phyloP scores from a whole-genome alignment of 2,797 vertebrate species.

The Scolopax bukidnonensis region DNA sequence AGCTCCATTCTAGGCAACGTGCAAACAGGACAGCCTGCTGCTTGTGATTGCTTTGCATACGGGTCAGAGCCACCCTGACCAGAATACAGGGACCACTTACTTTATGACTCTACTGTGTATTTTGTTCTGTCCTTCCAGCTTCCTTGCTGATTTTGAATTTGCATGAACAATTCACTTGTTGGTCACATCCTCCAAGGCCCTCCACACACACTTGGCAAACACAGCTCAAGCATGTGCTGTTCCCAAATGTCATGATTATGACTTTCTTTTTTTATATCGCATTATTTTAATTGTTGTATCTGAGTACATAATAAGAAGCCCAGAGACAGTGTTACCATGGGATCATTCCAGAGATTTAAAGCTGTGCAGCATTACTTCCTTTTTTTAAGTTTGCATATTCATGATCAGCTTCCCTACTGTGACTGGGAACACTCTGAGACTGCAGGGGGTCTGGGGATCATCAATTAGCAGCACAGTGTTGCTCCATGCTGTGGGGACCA shows the following conservation, averaged over 20 bases:
- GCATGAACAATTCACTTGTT: background rate
- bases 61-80: background rate
- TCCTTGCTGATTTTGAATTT: background rate
- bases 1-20: background rate
- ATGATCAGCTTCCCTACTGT: background rate
- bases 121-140: background rate
- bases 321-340: conserved; percentile 50
- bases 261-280: conserved; percentile 34
- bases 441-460: background rate
- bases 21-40: background rate
- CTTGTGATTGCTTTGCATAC: background rate
- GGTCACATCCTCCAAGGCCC: background rate
- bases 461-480: background rate
- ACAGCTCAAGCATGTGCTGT: conserved; percentile 5
- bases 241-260: conserved; percentile 23
- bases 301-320: conserved; percentile 21
- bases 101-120: background rate
- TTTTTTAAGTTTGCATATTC: background rate
- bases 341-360: conserved; percentile 15
- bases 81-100: background rate
- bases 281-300: conserved; percentile 49
- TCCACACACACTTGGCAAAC: background rate
- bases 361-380: background rate
- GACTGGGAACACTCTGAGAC: background rate
- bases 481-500: background rate